Percentiles rank a stretch among this genome's conserved stretches.
Conservation (phyloP, 1,140 invertebrate species). For the Manduca sexta region DNA sequence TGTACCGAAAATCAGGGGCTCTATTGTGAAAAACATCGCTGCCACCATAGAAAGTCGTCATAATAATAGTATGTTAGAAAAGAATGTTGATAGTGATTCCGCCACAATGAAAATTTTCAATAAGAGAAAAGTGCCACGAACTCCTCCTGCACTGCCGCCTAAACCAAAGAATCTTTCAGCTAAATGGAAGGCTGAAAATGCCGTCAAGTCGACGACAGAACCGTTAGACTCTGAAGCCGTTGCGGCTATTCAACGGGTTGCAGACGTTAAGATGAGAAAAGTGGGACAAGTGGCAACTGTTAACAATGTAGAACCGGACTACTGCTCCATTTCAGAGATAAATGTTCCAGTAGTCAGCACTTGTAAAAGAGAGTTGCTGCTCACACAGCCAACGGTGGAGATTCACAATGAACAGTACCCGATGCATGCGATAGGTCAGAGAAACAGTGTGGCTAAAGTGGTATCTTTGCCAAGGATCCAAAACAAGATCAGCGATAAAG, state of each 20-base stretch:
- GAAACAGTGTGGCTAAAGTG: constrained; percentile 63
- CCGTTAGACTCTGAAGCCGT: constrained; percentile 76
- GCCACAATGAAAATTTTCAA: constrained; percentile 67
- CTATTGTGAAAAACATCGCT: constrained; percentile 73
- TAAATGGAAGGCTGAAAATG: constrained; percentile 74
- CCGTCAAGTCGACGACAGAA: constrained; percentile 54
- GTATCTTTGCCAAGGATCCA: constrained; percentile 62
- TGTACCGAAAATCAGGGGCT: constrained; percentile 59
- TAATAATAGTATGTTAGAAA: constrained; percentile 47
- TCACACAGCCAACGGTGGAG: constrained; percentile 69
- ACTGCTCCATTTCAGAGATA: constrained; percentile 78
- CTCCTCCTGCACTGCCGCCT: constrained; percentile 80
- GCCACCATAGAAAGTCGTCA: constrained; percentile 76
- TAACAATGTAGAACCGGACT: constrained; percentile 74
- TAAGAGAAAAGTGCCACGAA: constrained; percentile 75
- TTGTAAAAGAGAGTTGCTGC: constrained; percentile 67
- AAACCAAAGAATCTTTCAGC: constrained; percentile 79
- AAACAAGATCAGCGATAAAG: constrained; percentile 71
- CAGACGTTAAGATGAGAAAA: constrained; percentile 73
- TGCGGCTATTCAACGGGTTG: constrained; percentile 77
- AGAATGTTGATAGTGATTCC: constrained; percentile 42
- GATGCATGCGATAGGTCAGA: constrained; percentile 47
- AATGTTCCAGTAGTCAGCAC: constrained; percentile 76
- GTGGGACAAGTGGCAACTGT: constrained; percentile 64
- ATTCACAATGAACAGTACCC: constrained; percentile 69